These are phyloP conservation scores for Lycocerus yunnanus DNA, from an alignment of 2,888 invertebrate genomes.

Conservation along the genomic window DNA sequence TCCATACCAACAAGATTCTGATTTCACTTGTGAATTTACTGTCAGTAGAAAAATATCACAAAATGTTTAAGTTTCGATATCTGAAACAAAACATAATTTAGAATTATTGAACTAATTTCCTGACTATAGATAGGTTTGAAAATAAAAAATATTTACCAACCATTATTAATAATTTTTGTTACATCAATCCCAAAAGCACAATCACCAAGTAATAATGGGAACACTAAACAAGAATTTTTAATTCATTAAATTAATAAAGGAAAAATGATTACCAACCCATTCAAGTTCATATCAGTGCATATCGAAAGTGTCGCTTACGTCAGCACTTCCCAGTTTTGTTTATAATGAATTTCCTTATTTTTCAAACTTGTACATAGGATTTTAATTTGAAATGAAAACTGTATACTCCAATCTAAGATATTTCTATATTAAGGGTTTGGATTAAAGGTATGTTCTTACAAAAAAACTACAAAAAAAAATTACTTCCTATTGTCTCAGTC, in stretches of 20 bases:
- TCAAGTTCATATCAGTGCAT: not conserved
- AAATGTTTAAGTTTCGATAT: not conserved
- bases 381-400: no score
- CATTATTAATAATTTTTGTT: not conserved
- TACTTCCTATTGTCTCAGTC: no score
- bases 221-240: not conserved
- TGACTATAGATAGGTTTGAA: not conserved
- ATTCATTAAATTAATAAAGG: not conserved
- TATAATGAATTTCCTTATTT: no score
- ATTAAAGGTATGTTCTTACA: no score
- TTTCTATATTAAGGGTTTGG: no score
- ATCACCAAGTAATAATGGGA: not conserved
- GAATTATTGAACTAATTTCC: no score
- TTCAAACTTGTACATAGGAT: no score
- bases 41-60: not conserved
- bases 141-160: not conserved
- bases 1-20: constrained; percentile 51
- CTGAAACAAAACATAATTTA: not conserved
- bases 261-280: not conserved
- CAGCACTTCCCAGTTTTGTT: not conserved
- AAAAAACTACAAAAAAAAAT: no score
- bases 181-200: not conserved
- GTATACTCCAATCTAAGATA: no score
- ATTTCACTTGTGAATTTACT: not conserved
- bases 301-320: not conserved